phyloP scores from a whole-genome alignment of 1,140 invertebrate species.

The Metopolophium dirhodum region DNA sequence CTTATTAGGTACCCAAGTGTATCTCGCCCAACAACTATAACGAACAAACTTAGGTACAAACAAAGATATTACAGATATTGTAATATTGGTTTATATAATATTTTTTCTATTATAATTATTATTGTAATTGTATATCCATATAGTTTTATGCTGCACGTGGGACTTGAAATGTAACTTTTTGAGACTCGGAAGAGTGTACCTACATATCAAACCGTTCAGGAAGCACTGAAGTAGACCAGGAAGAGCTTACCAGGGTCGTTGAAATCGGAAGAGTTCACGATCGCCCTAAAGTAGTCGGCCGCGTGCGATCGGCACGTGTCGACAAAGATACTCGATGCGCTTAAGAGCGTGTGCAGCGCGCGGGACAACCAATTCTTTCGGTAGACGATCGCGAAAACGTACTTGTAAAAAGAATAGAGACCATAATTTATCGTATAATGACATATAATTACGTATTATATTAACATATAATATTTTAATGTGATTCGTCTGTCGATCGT shows the following conservation, averaged over 20 bases:
- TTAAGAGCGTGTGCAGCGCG: too few species aligned
- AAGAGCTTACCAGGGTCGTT: not conserved
- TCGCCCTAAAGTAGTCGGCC: not conserved
- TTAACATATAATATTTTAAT: not conserved
- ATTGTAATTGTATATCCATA: too few species aligned
- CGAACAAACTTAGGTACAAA: too few species aligned
- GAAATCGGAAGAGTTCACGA: not conserved
- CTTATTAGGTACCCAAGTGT: too few species aligned
- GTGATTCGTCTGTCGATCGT: not conserved
- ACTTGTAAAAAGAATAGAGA: not conserved
- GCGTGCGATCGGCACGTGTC: too few species aligned
- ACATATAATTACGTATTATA: not conserved
- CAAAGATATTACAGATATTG: too few species aligned
- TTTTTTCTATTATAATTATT: too few species aligned
- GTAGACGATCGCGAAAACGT: not conserved
- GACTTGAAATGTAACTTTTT: not conserved
- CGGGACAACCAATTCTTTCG: not conserved
- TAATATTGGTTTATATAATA: too few species aligned
- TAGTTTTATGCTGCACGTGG: too few species aligned
- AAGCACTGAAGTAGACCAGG: not conserved
- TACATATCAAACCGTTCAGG: not conserved
- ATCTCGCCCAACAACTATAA: too few species aligned
- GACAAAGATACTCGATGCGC: too few species aligned
- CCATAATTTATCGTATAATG: not conserved
- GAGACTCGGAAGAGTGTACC: not conserved